These are phyloP conservation scores for Atta cephalotes DNA, from an alignment of 1,140 invertebrate species.

Conservation along the genomic window DNA sequence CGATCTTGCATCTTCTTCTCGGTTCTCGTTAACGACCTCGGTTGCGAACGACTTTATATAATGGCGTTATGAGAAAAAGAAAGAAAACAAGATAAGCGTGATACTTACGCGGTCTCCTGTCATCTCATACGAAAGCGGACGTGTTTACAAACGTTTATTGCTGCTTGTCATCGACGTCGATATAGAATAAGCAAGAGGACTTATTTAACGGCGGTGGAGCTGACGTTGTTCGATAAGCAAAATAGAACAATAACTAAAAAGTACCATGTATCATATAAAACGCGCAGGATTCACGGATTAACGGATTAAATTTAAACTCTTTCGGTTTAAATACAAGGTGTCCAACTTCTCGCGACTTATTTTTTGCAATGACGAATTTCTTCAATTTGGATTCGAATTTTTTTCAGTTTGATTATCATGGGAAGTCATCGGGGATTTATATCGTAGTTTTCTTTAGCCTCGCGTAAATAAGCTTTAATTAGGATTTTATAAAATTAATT, in stretches of 20 bases:
- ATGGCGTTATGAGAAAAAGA: background rate
- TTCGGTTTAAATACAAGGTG: conserved; percentile 11
- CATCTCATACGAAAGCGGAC: background rate
- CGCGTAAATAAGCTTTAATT: background rate
- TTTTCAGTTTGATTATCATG: background rate
- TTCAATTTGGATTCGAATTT: background rate
- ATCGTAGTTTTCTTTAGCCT: background rate
- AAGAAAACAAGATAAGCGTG: background rate
- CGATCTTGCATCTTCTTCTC: conserved; percentile 34
- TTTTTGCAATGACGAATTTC: background rate
- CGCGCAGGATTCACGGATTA: conserved; percentile 15
- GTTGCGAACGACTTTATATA: conserved; percentile 1
- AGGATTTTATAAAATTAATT: background rate
- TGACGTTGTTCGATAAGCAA: conserved; percentile 41
- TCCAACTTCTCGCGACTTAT: background rate
- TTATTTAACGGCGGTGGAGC: conserved; percentile 6
- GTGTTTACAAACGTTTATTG: background rate
- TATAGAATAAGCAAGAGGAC: conserved; percentile 5
- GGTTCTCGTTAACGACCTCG: conserved; percentile 36
- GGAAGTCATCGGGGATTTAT: background rate
- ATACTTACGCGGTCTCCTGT: background rate
- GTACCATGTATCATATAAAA: conserved; percentile 39
- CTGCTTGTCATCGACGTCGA: conserved; percentile 15
- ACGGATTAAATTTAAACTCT: conserved; percentile 28
- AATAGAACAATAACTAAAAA: conserved; percentile 54